Percentiles rank a stretch among this genome's conserved stretches.
phyloP scores from a whole-genome alignment of 92 coral and sea anemone genomes.

The Umimayanthus kanabou region DNA sequence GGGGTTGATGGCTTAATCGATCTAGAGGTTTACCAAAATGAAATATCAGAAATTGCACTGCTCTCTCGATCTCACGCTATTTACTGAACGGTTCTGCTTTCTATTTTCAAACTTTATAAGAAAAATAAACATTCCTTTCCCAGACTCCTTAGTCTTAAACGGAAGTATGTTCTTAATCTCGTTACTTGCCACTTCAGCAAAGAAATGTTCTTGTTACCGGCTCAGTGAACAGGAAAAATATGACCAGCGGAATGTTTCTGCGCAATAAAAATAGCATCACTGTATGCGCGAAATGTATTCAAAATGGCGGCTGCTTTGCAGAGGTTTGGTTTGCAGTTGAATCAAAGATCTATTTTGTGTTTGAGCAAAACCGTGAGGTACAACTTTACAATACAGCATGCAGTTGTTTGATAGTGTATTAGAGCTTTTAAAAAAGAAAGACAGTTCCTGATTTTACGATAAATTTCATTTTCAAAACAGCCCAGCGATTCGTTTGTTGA shows the following conservation, averaged over 20 bases:
- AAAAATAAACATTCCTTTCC: too few relatives aligned
- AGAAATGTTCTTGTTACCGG: neutral
- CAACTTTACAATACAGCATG: neutral
- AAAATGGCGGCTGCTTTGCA: slow-evolving; percentile 51
- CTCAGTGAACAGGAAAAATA: neutral
- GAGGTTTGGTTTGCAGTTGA: slow-evolving; percentile 20
- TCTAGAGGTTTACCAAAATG: too few relatives aligned
- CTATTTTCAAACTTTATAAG: too few relatives aligned
- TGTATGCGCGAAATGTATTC: slow-evolving; percentile 35
- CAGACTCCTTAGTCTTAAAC: too few relatives aligned
- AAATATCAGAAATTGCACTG: too few relatives aligned
- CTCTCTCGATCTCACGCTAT: too few relatives aligned
- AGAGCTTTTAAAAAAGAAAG: neutral
- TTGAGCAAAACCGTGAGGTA: slow-evolving; percentile 25
- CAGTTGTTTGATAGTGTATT: neutral
- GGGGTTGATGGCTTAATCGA: too few relatives aligned
- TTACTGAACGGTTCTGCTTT: too few relatives aligned
- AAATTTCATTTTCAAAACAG: slow-evolving; percentile 10
- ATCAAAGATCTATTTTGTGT: slow-evolving; percentile 19
- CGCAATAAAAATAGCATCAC: slow-evolving; percentile 23
- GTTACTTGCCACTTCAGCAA: too few relatives aligned
- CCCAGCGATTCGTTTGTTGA: slow-evolving; percentile 46
- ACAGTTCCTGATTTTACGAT: neutral
- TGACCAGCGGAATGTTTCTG: slow-evolving; percentile 42
- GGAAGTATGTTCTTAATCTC: too few relatives aligned